A percentile compares a stretch with the other conserved stretches of the same genome.
Conservation (phyloP, 1,140 invertebrate species). For the Drosophila sturtevanti region DNA sequence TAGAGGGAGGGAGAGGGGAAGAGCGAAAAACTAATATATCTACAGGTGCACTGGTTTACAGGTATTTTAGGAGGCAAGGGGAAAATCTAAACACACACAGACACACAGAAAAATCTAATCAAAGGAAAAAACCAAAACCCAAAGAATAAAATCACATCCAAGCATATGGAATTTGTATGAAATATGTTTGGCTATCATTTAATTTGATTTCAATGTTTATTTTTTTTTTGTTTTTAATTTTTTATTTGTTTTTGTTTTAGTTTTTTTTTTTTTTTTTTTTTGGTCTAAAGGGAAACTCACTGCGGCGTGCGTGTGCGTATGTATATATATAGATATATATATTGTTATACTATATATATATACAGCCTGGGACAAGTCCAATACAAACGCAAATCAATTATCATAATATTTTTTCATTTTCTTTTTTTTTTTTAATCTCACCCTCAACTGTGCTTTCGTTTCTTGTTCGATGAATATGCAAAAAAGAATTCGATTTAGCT, state of each 20-base stretch:
- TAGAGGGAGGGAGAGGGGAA: background rate
- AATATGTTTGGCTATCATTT: slow-evolving; percentile 34
- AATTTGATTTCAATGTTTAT: slow-evolving; percentile 25
- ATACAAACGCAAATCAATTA: slow-evolving; percentile 77
- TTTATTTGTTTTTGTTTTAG: slow-evolving; percentile 25
- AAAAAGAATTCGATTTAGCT: slow-evolving; percentile 13
- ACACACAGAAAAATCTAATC: slow-evolving; percentile 26
- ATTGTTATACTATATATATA: background rate
- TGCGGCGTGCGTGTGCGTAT: slow-evolving; percentile 77
- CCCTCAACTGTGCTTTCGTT: background rate
- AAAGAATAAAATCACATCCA: slow-evolving; percentile 41
- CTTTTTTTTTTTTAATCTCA: no score
- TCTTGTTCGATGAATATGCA: slow-evolving; percentile 22
- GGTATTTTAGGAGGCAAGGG: no score
- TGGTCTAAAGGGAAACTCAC: slow-evolving; percentile 56
- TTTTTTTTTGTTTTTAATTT: slow-evolving; percentile 35
- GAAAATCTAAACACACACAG: no score
- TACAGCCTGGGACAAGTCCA: slow-evolving; percentile 61
- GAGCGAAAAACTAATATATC: background rate
- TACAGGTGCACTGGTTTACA: slow-evolving; percentile 31
- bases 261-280: slow-evolving; percentile 27
- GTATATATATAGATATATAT: slow-evolving; percentile 35
- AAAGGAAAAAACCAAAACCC: slow-evolving; percentile 32
- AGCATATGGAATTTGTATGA: slow-evolving; percentile 60
- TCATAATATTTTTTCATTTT: slow-evolving; percentile 41